Evolutionary conservation across 2,113 vertebrate genomes (phyloP).

Genomic region (Nothobranchius furzeri): DNA sequence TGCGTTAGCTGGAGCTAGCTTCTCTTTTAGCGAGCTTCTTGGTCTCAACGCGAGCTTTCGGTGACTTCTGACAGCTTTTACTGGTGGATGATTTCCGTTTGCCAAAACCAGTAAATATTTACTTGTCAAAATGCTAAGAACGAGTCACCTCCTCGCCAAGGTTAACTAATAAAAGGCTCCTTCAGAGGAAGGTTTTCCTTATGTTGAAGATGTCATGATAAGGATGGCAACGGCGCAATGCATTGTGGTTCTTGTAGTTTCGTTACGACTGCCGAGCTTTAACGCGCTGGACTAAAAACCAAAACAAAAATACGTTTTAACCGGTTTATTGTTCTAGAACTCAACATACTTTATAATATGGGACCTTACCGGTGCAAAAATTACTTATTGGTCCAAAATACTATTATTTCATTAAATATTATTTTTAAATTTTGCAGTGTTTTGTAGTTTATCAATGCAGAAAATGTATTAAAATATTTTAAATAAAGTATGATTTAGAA

Average conservation of each 20-base stretch:
- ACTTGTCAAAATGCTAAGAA: constrained; percentile 18
- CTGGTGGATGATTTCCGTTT: neutral
- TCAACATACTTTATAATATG: too few species aligned
- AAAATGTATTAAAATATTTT: too few species aligned
- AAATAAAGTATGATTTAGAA: too few species aligned
- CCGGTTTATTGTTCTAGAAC: too few species aligned
- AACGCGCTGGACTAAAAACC: too few species aligned
- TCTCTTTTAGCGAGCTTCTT: constrained; percentile 22
- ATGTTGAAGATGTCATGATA: constrained; percentile 70
- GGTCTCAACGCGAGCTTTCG: constrained; percentile 22
- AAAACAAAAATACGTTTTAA: neutral
- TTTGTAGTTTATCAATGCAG: too few species aligned
- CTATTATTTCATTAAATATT: too few species aligned
- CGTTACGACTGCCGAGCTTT: too few species aligned
- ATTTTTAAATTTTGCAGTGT: too few species aligned
- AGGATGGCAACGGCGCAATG: constrained; percentile 60
- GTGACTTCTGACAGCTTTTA: constrained; percentile 4
- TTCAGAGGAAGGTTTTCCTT: constrained; percentile 61
- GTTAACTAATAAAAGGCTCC: constrained; percentile 59
- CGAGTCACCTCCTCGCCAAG: constrained; percentile 33
- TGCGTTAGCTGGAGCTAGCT: constrained; percentile 57
- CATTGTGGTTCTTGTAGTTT: constrained; percentile 74
- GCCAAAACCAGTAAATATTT: neutral
- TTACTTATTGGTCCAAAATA: too few species aligned
- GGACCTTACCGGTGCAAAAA: too few species aligned